Evolutionary conservation across 1,140 invertebrate species (phyloP), one percentile per base, ranked within the genome.

Genomic region (Ptiloglossa arizonensis): DNA sequence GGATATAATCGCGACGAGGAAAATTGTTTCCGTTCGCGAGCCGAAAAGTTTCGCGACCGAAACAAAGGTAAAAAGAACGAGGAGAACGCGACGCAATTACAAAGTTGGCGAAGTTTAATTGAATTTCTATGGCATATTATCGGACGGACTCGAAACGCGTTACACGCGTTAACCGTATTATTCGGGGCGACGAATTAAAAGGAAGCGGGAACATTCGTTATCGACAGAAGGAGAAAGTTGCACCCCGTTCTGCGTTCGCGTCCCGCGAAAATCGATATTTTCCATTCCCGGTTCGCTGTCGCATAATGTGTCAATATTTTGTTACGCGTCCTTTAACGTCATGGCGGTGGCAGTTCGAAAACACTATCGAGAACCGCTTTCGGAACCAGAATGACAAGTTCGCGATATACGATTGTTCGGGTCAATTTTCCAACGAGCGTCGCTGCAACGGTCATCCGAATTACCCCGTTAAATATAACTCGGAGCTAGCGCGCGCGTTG

Each of bases 31-130:
- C 11, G 32, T 72, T 44, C n/a, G n/a, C 9, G 6, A 8, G 48
- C 24, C 46, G 24, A 54, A 54, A 73, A 73, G 60, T 64, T 67
- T 22, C 48, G 19, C 35, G 60, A 32, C 9, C 6, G 60, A 52
- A 32, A 64, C 24, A 66, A 54, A 54, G 60, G 54, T 64, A 73
- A 41, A 64, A 54, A 13, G 35, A 24, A 19, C 32, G 50, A 71
- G 46, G 71, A 52, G 63, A 41, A 17, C 46, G 60, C 44, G 71
- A 44, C 60, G 59, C 48, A 54, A 73, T 66, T 66, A 73, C 54
- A 48, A 66, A 73, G 60, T 73, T 73, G 60, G 60, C 29, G 6
- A 73, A 73, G 71, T 73, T 73, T 73, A 73, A 73, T 73, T 73
- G 71, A 73, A 73, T 73, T 66, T 73, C 24, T 19, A 27, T 60